Conservation (phyloP, 2,797 vertebrate genomes). For the Artibeus jamaicensis region DNA sequence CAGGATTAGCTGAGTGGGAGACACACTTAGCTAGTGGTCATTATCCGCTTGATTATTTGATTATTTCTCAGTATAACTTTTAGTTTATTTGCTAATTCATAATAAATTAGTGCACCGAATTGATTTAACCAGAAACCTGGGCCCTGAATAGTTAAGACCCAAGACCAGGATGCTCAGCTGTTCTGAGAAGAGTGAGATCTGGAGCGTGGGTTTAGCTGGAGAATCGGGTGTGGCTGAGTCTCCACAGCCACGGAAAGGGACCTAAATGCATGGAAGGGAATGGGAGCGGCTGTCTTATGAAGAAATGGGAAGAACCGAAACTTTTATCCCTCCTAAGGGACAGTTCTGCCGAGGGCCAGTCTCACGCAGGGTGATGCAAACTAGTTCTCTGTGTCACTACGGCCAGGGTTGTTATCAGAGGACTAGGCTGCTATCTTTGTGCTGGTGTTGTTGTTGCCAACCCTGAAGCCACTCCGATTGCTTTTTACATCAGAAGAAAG, state of each 20-base stretch:
- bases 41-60: neutral
- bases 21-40: neutral
- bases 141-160: neutral
- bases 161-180: neutral
- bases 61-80: neutral
- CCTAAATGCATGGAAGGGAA: neutral
- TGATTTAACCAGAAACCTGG: neutral
- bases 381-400: neutral
- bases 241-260: neutral
- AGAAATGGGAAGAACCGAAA: neutral
- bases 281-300: neutral
- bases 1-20: neutral
- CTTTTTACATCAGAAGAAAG: neutral
- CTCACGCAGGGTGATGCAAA: neutral
- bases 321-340: neutral
- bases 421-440: neutral
- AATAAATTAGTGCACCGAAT: neutral
- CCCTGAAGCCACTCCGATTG: neutral
- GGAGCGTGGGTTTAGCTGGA: neutral
- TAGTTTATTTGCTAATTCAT: neutral
- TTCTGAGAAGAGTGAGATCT: neutral
- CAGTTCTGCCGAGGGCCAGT: neutral
- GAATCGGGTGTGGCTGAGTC: accelerated
- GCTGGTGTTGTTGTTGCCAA: neutral
- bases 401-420: neutral